Evolutionary conservation across 2,888 invertebrate species (phyloP).

Genomic region (Ashinkailepas kermadecensis): DNA sequence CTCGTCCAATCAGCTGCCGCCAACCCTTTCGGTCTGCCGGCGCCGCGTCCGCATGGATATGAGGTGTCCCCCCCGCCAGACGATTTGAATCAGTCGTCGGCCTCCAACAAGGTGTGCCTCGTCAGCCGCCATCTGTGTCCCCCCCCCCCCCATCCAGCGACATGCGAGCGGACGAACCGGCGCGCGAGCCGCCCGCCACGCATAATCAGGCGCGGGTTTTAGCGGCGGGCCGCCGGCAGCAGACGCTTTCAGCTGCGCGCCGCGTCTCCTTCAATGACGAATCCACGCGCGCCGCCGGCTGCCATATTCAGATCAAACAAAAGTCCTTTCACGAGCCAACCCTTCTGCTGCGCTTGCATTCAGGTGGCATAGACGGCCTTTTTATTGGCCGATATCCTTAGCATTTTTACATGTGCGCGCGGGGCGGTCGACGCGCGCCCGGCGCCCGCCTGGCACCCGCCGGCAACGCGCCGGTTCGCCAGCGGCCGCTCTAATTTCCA

Average conservation of each 20-base stretch:
- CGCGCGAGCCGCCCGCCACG: neutral
- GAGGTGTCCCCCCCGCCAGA: neutral
- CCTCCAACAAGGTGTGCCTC: neutral
- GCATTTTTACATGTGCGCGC: constrained; percentile 5
- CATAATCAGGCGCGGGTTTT: constrained; percentile 9
- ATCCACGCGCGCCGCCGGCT: neutral
- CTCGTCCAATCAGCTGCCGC: neutral
- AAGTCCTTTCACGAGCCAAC: constrained; percentile 5
- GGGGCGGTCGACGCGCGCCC: neutral
- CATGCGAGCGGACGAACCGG: neutral
- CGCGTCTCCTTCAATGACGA: constrained; percentile 15
- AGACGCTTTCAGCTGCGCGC: neutral
- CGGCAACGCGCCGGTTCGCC: neutral
- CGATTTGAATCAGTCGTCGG: neutral
- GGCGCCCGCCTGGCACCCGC: neutral
- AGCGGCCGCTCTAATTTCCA: neutral
- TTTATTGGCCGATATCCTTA: constrained; percentile 22
- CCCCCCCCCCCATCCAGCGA: neutral
- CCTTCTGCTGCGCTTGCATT: neutral
- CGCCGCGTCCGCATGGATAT: neutral
- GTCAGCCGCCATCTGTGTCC: neutral
- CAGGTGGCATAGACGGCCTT: neutral
- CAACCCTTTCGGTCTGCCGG: neutral
- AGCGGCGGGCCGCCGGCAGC: neutral
- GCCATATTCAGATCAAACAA: constrained; percentile 23